Base-by-base conservation (phyloP, 2,888 invertebrate species). In the Dicranocentrus wangi region DNA sequence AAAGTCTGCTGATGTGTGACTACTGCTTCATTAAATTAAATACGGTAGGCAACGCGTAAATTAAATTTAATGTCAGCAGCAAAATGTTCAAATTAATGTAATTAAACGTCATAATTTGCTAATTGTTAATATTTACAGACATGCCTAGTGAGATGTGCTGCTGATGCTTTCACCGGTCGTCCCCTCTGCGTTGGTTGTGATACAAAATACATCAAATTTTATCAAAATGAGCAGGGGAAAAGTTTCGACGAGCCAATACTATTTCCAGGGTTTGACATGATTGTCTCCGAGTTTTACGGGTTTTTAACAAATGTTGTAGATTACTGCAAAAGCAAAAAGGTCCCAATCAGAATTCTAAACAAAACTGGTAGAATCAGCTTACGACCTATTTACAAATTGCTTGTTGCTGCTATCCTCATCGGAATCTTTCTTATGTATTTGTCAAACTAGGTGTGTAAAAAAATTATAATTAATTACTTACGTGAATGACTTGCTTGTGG, bases 1-100 rank as follows among this genome's bases (percentile, higher is more conserved):
- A 83, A 69, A 60, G 68, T 28, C 77, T 81, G 39, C 72, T 83
- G 2, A 82, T 83, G 83, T 83, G 82, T 53, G 83, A 82, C 66
- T 83, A 77, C 43, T 83, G 83, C 39, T 83, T 83, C 68, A 71
- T 8, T 28, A 82, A 72, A 80, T 28, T 83, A 19, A 80, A 71
- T 28, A 69, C 70, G 81, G 83, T 83, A 69, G n/a, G n/a, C n/a
- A n/a, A n/a, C n/a, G n/a, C n/a, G n/a, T n/a, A n/a, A n/a, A n/a
- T 10, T 47, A n/a, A 47, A 47, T 47, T 55, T 55, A 13, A n/a
- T 51, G n/a, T 5, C 39, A 39, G 13, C 39, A 39, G 8, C 39
- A 39, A 65, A 21, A 70, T 21, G 28, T 1, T 39, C 1, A 23
- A 19, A 51, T 10, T 55, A 55, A 70, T 25, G 17, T 28, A 15